phyloP scores from a whole-genome alignment of 2,888 invertebrate species.

The Netelia fuscicornis region DNA sequence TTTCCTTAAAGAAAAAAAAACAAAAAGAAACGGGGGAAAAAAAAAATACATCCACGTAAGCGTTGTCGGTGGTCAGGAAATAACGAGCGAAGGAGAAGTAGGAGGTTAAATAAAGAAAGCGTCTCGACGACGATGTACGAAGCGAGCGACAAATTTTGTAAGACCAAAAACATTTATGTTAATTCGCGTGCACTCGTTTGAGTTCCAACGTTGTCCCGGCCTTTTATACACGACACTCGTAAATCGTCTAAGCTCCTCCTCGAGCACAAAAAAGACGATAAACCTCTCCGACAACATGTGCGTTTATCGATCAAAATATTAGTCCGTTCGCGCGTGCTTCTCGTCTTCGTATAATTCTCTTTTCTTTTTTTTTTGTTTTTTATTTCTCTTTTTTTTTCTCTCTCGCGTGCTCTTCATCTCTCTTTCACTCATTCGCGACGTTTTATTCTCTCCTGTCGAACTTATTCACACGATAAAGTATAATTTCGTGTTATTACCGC shows the following conservation, averaged over 20 bases:
- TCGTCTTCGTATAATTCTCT: constrained; percentile 1
- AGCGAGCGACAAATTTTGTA: not conserved
- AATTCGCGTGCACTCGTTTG: constrained; percentile 3
- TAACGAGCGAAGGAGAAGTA: not conserved
- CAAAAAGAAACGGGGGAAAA: constrained; percentile 5
- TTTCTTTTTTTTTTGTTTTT: not conserved
- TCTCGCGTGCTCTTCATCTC: no score
- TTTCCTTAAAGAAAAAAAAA: not conserved
- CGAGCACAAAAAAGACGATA: not conserved
- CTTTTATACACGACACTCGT: not conserved
- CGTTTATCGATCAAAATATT: constrained; percentile 19
- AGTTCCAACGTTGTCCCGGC: not conserved
- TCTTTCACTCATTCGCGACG: no score
- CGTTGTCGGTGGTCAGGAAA: constrained; percentile 24
- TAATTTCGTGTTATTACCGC: not conserved
- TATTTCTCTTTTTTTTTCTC: no score
- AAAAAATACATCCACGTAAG: not conserved
- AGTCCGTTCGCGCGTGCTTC: not conserved
- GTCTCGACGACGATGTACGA: constrained; percentile 3
- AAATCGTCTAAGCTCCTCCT: not conserved
- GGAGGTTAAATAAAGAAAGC: not conserved
- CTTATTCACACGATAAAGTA: not conserved
- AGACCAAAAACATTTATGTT: constrained; percentile 2
- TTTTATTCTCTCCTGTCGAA: not conserved
- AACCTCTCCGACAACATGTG: not conserved